phyloP scores from a whole-genome alignment of 1,140 invertebrate genomes.

The Conopomorpha cramerella region DNA sequence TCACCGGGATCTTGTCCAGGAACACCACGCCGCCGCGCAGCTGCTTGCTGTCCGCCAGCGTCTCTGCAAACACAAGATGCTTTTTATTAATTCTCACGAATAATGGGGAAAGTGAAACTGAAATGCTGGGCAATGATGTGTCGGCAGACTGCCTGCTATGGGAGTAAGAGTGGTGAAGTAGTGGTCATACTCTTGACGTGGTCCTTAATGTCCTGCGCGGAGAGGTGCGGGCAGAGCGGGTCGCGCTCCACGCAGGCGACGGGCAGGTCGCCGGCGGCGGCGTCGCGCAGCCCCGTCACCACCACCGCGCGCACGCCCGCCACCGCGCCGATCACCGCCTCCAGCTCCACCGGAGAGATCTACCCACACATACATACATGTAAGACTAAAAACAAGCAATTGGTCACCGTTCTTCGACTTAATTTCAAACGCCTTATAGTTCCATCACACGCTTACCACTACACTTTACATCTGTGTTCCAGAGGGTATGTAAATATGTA shows the following conservation, averaged over 20 bases:
- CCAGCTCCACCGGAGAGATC: conserved; percentile 57
- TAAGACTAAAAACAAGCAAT: not conserved
- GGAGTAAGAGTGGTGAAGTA: no score
- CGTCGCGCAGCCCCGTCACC: conserved; percentile 67
- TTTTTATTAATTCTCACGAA: no score
- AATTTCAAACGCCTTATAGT: not conserved
- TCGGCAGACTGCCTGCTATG: no score
- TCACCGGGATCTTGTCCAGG: no score
- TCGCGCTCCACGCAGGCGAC: conserved; percentile 65
- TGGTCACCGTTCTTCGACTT: not conserved
- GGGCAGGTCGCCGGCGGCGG: conserved; percentile 62
- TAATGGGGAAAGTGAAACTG: no score
- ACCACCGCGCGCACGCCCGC: conserved; percentile 65
- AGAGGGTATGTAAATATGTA: not conserved
- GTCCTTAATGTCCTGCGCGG: not conserved
- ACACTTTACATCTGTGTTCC: not conserved
- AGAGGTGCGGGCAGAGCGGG: conserved; percentile 10
- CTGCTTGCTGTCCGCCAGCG: no score
- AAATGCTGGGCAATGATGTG: no score
- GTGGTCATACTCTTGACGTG: not conserved
- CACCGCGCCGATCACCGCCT: conserved; percentile 66
- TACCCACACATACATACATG: conserved; percentile 4
- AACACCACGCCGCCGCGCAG: no score
- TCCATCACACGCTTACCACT: not conserved
- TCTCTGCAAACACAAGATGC: no score